Evolutionary conservation across 2,113 vertebrate species (phyloP).

Genomic region (Passer montanus): DNA sequence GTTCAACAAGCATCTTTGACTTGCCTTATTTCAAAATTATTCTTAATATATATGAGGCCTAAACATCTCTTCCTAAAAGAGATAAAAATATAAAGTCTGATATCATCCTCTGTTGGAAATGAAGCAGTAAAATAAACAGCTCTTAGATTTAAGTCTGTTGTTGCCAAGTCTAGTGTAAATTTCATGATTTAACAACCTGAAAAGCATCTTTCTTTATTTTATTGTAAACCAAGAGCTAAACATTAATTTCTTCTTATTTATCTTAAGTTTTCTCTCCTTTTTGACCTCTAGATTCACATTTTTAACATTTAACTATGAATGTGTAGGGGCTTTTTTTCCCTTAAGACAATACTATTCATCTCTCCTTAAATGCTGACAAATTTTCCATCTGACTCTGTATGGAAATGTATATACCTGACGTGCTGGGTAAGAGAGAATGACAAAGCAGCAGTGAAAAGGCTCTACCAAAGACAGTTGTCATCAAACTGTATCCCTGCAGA

Average conservation of each 20-base stretch:
- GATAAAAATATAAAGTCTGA: background rate
- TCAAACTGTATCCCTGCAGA: background rate
- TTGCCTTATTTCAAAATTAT: background rate
- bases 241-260: background rate
- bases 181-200: background rate
- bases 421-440: background rate
- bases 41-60: background rate
- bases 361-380: background rate
- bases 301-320: background rate
- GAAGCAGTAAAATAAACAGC: background rate
- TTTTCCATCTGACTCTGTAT: background rate
- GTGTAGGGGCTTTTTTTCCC: background rate
- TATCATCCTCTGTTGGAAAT: background rate
- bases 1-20: background rate
- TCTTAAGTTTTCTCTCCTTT: background rate
- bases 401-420: background rate
- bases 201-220: background rate
- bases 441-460: background rate
- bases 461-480: background rate
- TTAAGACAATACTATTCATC: background rate
- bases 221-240: background rate
- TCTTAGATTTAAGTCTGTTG: background rate
- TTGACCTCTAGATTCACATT: background rate
- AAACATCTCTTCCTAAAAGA: background rate
- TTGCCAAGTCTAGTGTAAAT: background rate